Base-by-base conservation (phyloP, 1,140 invertebrate species). In the Zophobas morio region DNA sequence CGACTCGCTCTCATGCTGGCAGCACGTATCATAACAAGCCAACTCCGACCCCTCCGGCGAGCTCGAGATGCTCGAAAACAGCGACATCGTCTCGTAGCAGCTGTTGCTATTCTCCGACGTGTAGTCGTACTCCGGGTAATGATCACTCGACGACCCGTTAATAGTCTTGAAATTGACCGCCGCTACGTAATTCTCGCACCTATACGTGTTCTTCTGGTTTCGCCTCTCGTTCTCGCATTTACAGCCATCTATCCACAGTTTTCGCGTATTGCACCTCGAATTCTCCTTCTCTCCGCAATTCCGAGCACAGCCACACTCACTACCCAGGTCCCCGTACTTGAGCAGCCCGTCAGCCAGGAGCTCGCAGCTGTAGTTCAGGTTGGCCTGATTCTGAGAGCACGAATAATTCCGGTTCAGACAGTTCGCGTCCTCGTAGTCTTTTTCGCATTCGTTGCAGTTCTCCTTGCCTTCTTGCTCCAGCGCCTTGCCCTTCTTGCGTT, bases 11-110 rank as follows among this genome's bases (percentile, higher is more conserved):
- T 94, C 92, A 79, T 94, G 92, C 85, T 94, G 93, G 84, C 94
- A 96, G 84, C 93, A 94, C 40, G 92, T 92, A 83, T 96, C 94
- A 1, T 92, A 94, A 86, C 94, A 96, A 0, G 94, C 95, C 42
- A 96, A 90, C 84, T 96, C 95, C 0, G 94, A 96, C 34, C 94
- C 94, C 82, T 95, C 94, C 0, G 94, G 94, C 6, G 94, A 94
- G 83, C 93, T 94, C 56, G 91, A 90, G 39, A 92, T 87, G 78
- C 94, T 95, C 33, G 92, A 93, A 75, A 90, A 91, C 42, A 90
- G 88, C 33, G 90, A 91, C 42, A 88, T 86, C 33, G 89, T 90
- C 80, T 90, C 91, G 83, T 89, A 91, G 82, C 89, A 91, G 35
- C 92, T 92, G 76, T 92, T 92, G 82, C 92, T 94, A 79, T 91